Conservation (phyloP, 2,797 vertebrate species). For the Hoplostethus atlanticus region DNA sequence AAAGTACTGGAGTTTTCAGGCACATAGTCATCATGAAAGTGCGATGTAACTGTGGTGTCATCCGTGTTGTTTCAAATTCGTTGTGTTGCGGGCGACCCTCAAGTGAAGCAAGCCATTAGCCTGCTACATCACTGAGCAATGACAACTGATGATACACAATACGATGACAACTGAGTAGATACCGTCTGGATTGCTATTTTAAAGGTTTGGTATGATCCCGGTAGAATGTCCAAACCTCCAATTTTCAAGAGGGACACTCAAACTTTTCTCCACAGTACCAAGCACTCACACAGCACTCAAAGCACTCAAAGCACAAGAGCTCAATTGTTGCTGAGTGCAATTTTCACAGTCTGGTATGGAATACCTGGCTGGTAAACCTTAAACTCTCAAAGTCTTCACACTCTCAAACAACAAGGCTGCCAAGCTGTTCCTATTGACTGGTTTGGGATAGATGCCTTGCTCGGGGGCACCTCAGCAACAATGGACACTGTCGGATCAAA, state of each 20-base stretch:
- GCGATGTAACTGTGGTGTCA: too few relatives aligned
- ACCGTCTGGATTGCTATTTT: background rate
- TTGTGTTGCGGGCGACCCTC: background rate
- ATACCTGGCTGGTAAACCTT: background rate
- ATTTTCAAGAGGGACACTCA: background rate
- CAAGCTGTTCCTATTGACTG: conserved; percentile 1
- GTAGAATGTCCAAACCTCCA: background rate
- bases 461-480: background rate
- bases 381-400: background rate
- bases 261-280: conserved; percentile 7
- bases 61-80: background rate
- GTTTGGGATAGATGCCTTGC: background rate
- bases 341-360: background rate
- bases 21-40: too few relatives aligned
- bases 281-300: background rate
- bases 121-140: conserved; percentile 25
- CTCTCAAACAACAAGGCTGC: background rate
- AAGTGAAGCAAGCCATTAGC: conserved; percentile 30
- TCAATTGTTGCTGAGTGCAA: background rate
- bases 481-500: background rate
- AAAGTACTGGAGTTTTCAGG: too few relatives aligned
- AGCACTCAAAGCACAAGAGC: background rate
- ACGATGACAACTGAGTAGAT: background rate
- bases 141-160: background rate
- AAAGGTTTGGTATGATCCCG: background rate